A percentile compares a stretch with the other conserved stretches of the same genome.
Conservation (phyloP, 2,888 invertebrate genomes). For the Bellardia bayeri region DNA sequence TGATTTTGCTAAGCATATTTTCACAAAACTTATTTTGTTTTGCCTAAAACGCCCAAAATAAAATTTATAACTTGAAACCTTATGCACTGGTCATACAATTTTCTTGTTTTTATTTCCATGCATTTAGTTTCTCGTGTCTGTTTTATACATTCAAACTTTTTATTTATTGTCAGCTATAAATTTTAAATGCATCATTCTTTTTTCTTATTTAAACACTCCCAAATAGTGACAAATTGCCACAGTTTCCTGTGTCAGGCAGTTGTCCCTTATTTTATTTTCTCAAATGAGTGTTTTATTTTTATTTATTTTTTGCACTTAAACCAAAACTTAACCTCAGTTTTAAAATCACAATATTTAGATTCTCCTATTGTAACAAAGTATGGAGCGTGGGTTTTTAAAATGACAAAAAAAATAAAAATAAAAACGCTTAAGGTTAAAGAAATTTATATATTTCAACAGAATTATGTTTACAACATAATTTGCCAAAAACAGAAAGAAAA, state of each 20-base stretch:
- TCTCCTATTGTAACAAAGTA: slow-evolving; percentile 1
- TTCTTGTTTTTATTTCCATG: too few relatives aligned
- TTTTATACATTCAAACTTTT: slow-evolving; percentile 8
- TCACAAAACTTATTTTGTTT: too few relatives aligned
- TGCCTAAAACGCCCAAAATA: too few relatives aligned
- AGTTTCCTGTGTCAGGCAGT: slow-evolving; percentile 67
- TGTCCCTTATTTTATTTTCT: slow-evolving; percentile 24
- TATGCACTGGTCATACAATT: too few relatives aligned
- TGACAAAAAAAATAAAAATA: slow-evolving; percentile 13
- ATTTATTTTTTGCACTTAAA: slow-evolving; percentile 20
- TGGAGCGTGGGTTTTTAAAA: slow-evolving; percentile 53
- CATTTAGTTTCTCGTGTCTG: too few relatives aligned
- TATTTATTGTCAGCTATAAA: slow-evolving; percentile 48
- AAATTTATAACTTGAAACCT: too few relatives aligned
- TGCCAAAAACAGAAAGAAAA: background rate
- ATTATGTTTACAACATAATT: slow-evolving; percentile 34
- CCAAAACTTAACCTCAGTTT: slow-evolving; percentile 46
- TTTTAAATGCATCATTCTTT: slow-evolving; percentile 3
- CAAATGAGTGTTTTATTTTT: background rate
- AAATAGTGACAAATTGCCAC: slow-evolving; percentile 68
- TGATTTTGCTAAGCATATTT: too few relatives aligned
- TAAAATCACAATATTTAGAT: slow-evolving; percentile 19
- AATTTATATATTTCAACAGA: background rate
- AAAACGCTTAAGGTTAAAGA: slow-evolving; percentile 37
- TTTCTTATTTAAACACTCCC: slow-evolving; percentile 58